A percentile compares a stretch with the other conserved stretches of the same genome.
Evolutionary conservation across 2,888 invertebrate species (phyloP).

Genomic region (Lasioglossum oenotherae): DNA sequence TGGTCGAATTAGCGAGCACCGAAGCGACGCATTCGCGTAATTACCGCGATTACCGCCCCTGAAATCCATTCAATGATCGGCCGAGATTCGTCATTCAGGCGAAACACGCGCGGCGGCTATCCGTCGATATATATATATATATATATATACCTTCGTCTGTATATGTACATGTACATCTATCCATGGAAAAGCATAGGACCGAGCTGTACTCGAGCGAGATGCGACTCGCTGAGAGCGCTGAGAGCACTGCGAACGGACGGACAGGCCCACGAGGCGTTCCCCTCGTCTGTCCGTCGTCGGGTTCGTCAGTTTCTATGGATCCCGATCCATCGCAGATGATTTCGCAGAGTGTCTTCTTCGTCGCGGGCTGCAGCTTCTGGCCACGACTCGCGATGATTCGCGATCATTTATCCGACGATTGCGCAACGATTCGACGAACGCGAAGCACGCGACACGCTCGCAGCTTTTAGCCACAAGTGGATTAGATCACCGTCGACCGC

Average conservation of each 20-base stretch:
- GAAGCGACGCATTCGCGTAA: slow-evolving; percentile 66
- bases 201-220: slow-evolving; percentile 27
- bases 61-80: slow-evolving; percentile 38
- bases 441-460: slow-evolving; percentile 9
- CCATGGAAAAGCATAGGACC: background rate
- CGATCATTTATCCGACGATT: background rate
- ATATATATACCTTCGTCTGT: too few relatives aligned
- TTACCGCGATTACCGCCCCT: slow-evolving; percentile 40
- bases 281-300: slow-evolving; percentile 57
- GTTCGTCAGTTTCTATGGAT: slow-evolving; percentile 43
- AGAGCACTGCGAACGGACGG: slow-evolving; percentile 3
- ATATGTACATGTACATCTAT: background rate
- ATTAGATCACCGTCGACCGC: slow-evolving; percentile 20
- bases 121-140: background rate
- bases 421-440: background rate
- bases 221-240: background rate
- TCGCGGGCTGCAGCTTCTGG: background rate
- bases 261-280: slow-evolving; percentile 60
- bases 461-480: slow-evolving; percentile 16
- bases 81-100: slow-evolving; percentile 35
- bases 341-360: slow-evolving; percentile 1
- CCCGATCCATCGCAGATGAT: slow-evolving; percentile 13
- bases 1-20: slow-evolving; percentile 72
- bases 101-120: slow-evolving; percentile 6
- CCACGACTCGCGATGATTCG: background rate